Percentiles rank a stretch among this genome's conserved stretches.
Conservation (phyloP, 2,113 vertebrate species). For the Amphiprion ocellaris region DNA sequence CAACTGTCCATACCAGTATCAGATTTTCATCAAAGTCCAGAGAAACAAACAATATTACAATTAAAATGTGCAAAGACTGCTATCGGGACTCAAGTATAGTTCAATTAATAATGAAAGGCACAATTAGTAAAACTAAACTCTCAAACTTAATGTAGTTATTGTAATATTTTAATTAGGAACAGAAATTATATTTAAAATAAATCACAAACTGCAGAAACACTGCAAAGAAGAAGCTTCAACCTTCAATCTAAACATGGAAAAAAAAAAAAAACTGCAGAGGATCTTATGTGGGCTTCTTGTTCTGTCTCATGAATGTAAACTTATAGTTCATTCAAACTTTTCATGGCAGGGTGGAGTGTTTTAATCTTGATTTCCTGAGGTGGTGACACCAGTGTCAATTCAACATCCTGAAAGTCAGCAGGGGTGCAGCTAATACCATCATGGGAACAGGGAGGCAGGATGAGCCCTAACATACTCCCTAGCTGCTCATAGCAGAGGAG, state of each 20-base stretch:
- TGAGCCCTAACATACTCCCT: slow-evolving; percentile 83
- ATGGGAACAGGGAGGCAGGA: slow-evolving; percentile 73
- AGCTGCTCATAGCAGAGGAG: slow-evolving; percentile 89
- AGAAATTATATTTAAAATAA: too few species aligned
- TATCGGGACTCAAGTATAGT: background rate
- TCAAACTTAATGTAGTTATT: slow-evolving; percentile 9
- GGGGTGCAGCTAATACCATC: slow-evolving; percentile 48
- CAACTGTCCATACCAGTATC: background rate
- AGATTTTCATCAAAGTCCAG: background rate
- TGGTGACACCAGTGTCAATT: slow-evolving; percentile 36
- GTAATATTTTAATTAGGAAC: background rate
- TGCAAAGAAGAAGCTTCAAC: too few species aligned
- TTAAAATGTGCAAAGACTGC: slow-evolving; percentile 25
- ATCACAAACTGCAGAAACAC: too few species aligned
- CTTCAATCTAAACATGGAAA: background rate
- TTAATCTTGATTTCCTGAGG: slow-evolving; percentile 26
- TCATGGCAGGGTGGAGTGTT: slow-evolving; percentile 30
- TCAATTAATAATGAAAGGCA: slow-evolving; percentile 1
- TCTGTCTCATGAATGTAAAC: background rate
- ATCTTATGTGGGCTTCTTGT: background rate
- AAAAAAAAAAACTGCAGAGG: background rate
- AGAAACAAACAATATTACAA: slow-evolving; percentile 6
- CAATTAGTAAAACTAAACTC: background rate
- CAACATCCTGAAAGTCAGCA: slow-evolving; percentile 60
- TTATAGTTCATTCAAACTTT: background rate